A percentile compares a stretch with the other conserved stretches of the same genome.
phyloP scores from a whole-genome alignment of 2,113 vertebrate species.

The Rhineura floridana region DNA sequence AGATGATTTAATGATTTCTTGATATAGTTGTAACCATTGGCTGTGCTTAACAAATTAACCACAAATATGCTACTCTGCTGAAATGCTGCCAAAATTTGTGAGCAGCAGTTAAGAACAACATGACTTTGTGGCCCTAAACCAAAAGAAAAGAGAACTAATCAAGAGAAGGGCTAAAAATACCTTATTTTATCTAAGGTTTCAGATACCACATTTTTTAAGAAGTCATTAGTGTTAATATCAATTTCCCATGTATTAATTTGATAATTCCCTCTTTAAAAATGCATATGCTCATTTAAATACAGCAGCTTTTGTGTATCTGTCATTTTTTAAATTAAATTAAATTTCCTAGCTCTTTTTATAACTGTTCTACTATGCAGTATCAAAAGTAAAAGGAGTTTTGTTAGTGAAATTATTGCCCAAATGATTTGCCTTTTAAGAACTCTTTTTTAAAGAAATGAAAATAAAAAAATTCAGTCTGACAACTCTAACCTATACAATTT shows the following conservation, averaged over 20 bases:
- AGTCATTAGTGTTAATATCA: background rate
- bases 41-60: conserved; percentile 77
- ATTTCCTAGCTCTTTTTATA: no score
- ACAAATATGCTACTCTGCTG: conserved; percentile 78
- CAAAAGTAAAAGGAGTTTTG: conserved; percentile 33
- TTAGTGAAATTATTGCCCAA: conserved; percentile 7
- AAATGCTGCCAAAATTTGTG: conserved; percentile 72
- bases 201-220: conserved; percentile 62
- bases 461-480: conserved; percentile 31
- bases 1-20: conserved; percentile 66
- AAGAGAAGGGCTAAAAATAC: conserved; percentile 69
- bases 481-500: conserved; percentile 69
- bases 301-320: conserved; percentile 35
- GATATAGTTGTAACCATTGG: conserved; percentile 77
- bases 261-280: conserved; percentile 61
- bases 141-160: conserved; percentile 60
- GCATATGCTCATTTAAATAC: conserved; percentile 55
- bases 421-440: conserved; percentile 59
- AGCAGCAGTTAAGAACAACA: conserved; percentile 70
- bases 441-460: conserved; percentile 39
- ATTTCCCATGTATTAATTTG: conserved; percentile 61
- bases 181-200: conserved; percentile 65
- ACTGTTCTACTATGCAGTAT: conserved; percentile 9
- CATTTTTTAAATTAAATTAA: no score
- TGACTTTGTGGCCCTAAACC: conserved; percentile 55